Percentiles rank a stretch among this genome's conserved stretches.
Conservation (phyloP, 2,113 vertebrate species). For the Oncorhynchus kisutch region DNA sequence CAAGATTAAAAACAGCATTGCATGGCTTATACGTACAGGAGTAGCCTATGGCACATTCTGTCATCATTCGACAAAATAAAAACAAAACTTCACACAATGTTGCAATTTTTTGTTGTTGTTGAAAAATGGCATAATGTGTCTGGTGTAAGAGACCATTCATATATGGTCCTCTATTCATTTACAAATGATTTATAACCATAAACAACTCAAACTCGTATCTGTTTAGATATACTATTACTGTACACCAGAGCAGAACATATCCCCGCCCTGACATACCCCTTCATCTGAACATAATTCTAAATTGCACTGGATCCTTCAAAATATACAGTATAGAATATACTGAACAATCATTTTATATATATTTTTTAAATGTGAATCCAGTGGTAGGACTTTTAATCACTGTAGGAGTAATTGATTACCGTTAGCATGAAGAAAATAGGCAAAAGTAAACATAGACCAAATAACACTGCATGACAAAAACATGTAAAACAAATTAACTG, state of each 20-base stretch:
- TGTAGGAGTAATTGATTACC: constrained; percentile 9
- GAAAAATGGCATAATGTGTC: constrained; percentile 9
- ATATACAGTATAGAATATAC: constrained; percentile 17
- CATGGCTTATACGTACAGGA: constrained; percentile 5
- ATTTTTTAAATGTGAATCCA: constrained; percentile 56
- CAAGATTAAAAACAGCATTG: constrained; percentile 5
- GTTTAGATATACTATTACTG: constrained; percentile 48
- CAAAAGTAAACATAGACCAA: constrained; percentile 44
- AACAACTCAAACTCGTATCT: constrained; percentile 38
- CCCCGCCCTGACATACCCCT: constrained; percentile 31
- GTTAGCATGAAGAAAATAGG: constrained; percentile 42
- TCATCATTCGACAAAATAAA: constrained; percentile 3
- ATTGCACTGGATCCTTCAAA: constrained; percentile 56
- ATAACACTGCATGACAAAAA: constrained; percentile 53
- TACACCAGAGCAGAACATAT: constrained; percentile 12
- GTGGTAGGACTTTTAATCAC: constrained; percentile 23
- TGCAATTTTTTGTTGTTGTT: constrained; percentile 1
- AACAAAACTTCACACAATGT: constrained; percentile 24
- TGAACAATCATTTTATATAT: constrained; percentile 37
- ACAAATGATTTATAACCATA: constrained; percentile 21
- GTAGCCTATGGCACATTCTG: constrained; percentile 23
- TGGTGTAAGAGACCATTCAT: constrained; percentile 6
- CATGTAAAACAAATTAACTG: constrained; percentile 25
- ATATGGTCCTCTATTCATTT: constrained; percentile 11
- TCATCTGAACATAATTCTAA: constrained; percentile 19